Conservation (phyloP, 2,888 invertebrate species). For the Drosophila imparisetae region DNA sequence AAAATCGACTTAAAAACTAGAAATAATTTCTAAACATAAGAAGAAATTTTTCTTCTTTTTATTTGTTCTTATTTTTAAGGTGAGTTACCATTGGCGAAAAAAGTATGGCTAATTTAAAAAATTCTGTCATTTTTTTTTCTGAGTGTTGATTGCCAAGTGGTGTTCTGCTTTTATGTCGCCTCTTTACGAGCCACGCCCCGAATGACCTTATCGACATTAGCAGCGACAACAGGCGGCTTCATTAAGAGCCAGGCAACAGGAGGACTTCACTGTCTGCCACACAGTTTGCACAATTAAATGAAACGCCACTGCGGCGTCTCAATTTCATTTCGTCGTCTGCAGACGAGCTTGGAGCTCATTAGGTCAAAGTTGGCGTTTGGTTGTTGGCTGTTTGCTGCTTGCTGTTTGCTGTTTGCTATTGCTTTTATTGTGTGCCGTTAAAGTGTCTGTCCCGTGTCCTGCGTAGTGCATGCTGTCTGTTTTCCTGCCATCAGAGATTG, state of each 20-base stretch:
- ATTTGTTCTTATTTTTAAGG: no score
- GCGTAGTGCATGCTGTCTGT: constrained; percentile 8
- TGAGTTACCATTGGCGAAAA: no score
- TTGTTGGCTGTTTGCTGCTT: constrained; percentile 1
- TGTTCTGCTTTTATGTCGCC: constrained; percentile 58
- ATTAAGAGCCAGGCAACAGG: constrained; percentile 49
- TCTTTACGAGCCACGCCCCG: constrained; percentile 63
- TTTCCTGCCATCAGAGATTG: constrained; percentile 13
- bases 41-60: not conserved
- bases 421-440: constrained; percentile 60
- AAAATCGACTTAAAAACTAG: not conserved
- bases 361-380: constrained; percentile 47
- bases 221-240: constrained; percentile 59
- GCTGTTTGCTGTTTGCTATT: constrained; percentile 22
- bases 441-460: constrained; percentile 21
- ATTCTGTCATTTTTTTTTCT: not conserved
- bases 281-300: constrained; percentile 66
- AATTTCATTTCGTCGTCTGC: constrained; percentile 61
- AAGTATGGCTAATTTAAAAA: not conserved
- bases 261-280: constrained; percentile 27
- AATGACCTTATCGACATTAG: constrained; percentile 73
- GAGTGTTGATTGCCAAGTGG: constrained; percentile 23
- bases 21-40: not conserved
- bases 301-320: constrained; percentile 65
- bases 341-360: constrained; percentile 63